A percentile compares a stretch with the other conserved stretches of the same genome.
These are phyloP conservation scores for Hirtodrosophila trivittata DNA, from an alignment of 2,888 invertebrate genomes.

Conservation along the genomic window DNA sequence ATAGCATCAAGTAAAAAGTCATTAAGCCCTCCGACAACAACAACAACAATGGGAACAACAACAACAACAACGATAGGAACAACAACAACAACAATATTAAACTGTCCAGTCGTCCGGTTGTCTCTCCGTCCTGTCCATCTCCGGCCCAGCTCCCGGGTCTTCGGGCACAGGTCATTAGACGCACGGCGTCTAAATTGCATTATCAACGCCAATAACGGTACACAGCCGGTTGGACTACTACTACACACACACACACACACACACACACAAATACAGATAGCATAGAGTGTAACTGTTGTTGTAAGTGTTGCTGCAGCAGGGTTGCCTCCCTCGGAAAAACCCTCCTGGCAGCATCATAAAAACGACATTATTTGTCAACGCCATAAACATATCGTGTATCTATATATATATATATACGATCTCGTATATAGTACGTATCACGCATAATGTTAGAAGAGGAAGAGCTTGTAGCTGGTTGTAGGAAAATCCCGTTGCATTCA, in stretches of 20 bases:
- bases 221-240: constrained; percentile 13
- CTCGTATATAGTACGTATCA: no score
- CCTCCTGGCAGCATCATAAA: constrained; percentile 50
- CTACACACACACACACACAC: no score
- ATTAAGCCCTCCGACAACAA: constrained; percentile 56
- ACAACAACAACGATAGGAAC: constrained; percentile 12
- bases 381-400: constrained; percentile 65
- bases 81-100: constrained; percentile 16
- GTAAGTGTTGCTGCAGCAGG: constrained; percentile 10
- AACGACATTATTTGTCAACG: constrained; percentile 77
- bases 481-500: constrained; percentile 3
- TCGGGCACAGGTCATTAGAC: constrained; percentile 73
- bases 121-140: constrained; percentile 6
- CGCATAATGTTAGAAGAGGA: no score
- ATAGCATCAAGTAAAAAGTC: constrained; percentile 68
- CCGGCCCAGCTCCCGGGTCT: constrained; percentile 2
- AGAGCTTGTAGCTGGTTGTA: no score
- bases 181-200: constrained; percentile 73
- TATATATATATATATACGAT: no score
- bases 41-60: constrained; percentile 43
- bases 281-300: constrained; percentile 11
- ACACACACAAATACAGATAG: no score
- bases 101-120: constrained; percentile 35
- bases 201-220: constrained; percentile 76
- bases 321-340: constrained; percentile 23